Evolutionary conservation across 2,113 vertebrate species (phyloP).

Genomic region (Cephalopterus ornatus): DNA sequence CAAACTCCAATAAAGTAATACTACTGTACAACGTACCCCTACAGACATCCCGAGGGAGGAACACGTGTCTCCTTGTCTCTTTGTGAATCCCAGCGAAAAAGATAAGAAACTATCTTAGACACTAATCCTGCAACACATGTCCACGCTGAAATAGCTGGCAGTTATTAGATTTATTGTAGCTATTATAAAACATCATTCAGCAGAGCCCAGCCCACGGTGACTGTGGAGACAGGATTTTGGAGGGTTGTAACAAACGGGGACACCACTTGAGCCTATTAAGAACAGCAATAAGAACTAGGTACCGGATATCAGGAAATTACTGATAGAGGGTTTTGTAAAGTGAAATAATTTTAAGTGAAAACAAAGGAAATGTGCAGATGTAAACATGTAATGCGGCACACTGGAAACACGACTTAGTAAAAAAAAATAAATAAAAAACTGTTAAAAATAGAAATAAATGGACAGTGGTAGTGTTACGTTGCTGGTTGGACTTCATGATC

Average conservation of each 20-base stretch:
- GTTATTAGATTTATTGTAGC: neutral
- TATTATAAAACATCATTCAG: neutral
- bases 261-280: accelerated
- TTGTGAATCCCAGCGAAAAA: neutral
- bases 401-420: accelerated
- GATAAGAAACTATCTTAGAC: neutral
- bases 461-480: neutral
- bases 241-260: neutral
- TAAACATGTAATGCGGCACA: accelerated
- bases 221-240: neutral
- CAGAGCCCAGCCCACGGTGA: accelerated
- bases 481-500: no score
- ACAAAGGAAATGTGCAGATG: neutral
- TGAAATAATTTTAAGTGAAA: neutral
- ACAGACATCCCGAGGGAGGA: neutral
- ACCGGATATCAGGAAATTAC: neutral
- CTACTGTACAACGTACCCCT: accelerated
- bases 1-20: neutral
- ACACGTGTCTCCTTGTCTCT: accelerated
- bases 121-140: accelerated
- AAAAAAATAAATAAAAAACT: neutral
- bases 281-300: neutral
- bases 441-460: neutral
- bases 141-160: accelerated
- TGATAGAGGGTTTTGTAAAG: accelerated